These are phyloP conservation scores for Odontamblyopus rebecca DNA, from an alignment of 2,797 vertebrate genomes.

Conservation along the genomic window DNA sequence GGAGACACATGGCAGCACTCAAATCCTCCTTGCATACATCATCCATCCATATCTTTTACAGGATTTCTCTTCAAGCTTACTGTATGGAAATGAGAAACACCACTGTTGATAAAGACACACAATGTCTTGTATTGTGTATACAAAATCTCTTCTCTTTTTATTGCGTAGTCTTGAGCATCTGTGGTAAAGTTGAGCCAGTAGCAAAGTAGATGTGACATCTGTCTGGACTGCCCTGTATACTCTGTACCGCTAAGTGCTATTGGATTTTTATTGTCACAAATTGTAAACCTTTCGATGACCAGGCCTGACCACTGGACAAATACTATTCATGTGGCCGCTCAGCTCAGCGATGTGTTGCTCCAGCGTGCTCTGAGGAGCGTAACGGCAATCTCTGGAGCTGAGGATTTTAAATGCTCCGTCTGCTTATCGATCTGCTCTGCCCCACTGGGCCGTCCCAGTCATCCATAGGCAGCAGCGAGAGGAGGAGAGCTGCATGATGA, in stretches of 20 bases:
- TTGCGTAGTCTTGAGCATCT: conserved; percentile 20
- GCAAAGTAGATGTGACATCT: conserved; percentile 39
- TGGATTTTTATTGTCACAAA: conserved; percentile 74
- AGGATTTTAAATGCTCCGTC: conserved; percentile 83
- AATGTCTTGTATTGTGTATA: conserved; percentile 15
- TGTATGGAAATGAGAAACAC: conserved; percentile 70
- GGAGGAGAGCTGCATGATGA: conserved; percentile 37
- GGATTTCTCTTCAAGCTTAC: conserved; percentile 48
- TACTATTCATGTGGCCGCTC: conserved; percentile 41
- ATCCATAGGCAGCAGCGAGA: conserved; percentile 47
- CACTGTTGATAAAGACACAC: conserved; percentile 44
- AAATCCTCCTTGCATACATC: conserved; percentile 63
- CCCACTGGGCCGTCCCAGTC: conserved; percentile 51
- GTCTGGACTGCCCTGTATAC: conserved; percentile 44
- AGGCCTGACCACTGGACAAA: conserved; percentile 41
- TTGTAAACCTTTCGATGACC: conserved; percentile 67
- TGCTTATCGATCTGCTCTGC: conserved; percentile 79
- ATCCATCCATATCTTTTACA: conserved; percentile 56
- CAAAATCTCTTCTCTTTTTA: not conserved
- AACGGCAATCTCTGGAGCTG: conserved; percentile 71
- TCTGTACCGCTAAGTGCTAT: conserved; percentile 68
- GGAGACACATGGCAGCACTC: conserved; percentile 59
- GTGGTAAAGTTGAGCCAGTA: conserved; percentile 57
- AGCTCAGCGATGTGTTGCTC: conserved; percentile 52
- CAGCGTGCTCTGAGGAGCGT: conserved; percentile 62